A percentile compares a stretch with the other conserved stretches of the same genome.
Evolutionary conservation across 2,888 invertebrate genomes (phyloP).

Genomic region (Lobophora halterata): DNA sequence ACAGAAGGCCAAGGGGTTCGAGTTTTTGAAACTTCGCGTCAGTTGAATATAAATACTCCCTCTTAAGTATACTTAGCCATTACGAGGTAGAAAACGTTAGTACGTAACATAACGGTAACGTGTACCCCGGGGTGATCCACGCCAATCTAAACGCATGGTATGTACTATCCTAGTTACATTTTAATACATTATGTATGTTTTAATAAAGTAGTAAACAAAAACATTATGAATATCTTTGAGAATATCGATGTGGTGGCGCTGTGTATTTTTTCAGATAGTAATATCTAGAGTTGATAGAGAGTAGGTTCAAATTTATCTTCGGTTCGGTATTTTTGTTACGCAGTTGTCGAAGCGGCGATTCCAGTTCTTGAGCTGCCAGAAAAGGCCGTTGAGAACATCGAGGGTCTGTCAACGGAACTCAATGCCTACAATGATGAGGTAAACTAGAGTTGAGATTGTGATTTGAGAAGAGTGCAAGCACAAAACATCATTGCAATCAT

Average conservation of each 20-base stretch:
- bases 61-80: constrained; percentile 36
- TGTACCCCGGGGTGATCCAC: constrained; percentile 28
- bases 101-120: constrained; percentile 37
- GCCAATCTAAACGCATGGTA: constrained; percentile 37
- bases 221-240: constrained; percentile 28
- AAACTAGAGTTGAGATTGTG: neutral
- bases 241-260: constrained; percentile 18
- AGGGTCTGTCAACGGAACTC: constrained; percentile 34
- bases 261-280: constrained; percentile 42
- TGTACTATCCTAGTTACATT: constrained; percentile 34
- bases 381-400: constrained; percentile 41
- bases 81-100: constrained; percentile 27
- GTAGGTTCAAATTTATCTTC: constrained; percentile 46
- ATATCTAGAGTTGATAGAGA: constrained; percentile 2
- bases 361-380: constrained; percentile 33
- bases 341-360: constrained; percentile 44
- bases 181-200: too few species aligned
- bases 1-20: constrained; percentile 49
- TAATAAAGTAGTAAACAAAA: too few species aligned
- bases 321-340: constrained; percentile 41
- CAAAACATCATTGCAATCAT: too few species aligned
- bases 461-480: too few species aligned
- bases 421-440: constrained; percentile 44
- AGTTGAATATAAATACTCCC: constrained; percentile 34
- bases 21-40: constrained; percentile 37